A percentile compares a stretch with the other conserved stretches of the same genome.
These are phyloP conservation scores for Temnopleurus reevesii DNA, from an alignment of 53 echinoderm and acorn worm species.

Conservation along the genomic window DNA sequence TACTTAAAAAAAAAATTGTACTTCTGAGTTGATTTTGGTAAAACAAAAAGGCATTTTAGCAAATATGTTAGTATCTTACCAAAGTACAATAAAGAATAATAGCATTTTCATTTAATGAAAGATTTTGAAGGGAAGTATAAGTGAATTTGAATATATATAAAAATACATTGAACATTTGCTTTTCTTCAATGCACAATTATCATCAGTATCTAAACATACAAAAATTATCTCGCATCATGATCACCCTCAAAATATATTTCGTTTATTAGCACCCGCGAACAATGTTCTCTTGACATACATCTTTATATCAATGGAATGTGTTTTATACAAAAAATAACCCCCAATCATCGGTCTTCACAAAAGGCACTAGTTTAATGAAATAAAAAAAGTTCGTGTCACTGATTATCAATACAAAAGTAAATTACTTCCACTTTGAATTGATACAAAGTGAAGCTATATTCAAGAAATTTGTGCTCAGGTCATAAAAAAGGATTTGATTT, in stretches of 20 bases:
- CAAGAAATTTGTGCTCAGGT: neutral
- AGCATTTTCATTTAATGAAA: neutral
- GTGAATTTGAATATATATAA: too few relatives aligned
- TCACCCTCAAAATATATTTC: neutral
- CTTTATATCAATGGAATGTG: constrained; percentile 28
- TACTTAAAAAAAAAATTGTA: too few relatives aligned
- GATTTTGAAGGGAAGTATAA: neutral
- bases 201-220: too few relatives aligned
- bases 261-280: neutral
- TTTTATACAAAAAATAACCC: neutral
- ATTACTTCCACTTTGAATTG: neutral
- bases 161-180: too few relatives aligned
- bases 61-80: neutral
- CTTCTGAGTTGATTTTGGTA: too few relatives aligned
- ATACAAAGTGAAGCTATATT: neutral
- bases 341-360: neutral
- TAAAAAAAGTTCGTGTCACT: neutral
- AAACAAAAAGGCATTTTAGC: too few relatives aligned
- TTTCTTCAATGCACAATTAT: neutral
- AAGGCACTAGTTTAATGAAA: constrained; percentile 41
- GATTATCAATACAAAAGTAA: neutral
- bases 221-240: neutral
- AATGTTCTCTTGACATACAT: neutral
- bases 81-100: neutral
- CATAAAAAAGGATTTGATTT: neutral